Base-by-base conservation (phyloP, 2,888 invertebrate genomes). In the Tipula helvola region DNA sequence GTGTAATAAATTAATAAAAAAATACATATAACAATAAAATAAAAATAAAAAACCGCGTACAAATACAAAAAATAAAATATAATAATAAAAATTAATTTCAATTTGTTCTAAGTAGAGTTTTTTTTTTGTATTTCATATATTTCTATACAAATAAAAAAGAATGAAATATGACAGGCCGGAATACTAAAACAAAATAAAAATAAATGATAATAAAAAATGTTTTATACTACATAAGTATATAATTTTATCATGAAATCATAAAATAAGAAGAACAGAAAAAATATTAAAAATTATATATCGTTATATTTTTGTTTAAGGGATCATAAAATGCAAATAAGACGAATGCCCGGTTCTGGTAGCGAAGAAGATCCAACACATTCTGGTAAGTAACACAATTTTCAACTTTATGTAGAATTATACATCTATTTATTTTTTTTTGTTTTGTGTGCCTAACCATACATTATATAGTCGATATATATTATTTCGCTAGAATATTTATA, bases 281-380 rank as follows among this genome's bases (percentile, higher is more conserved):
- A 71, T 71, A 71, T 71, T 71, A 71, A 71, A 71, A 71, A 71
- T 71, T 28, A 28, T 28, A 28, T 84, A 16, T 84, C 39, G 84
- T 84, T 84, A 84, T 84, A n/a, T 84, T 85, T 85, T 39, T 85
- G n/a, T 85, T 85, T n/a, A 85, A 97, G 97, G 92, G 97, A 97
- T 89, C 96, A 96, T 91, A 96, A 96, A 91, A 92, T 93, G 91
- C 95, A 95, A 92, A 94, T 96, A 93, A 96, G 96, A 92, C 93
- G 96, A 89, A 93, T 93, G 88, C 93, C 93, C 36, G 94, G 95
- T 89, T 95, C 94, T 88, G 95, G 95, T 85, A 95, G 94, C 88
- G 96, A 96, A 90, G 96, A 96, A 88, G 96, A 96, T 89, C 95
- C 95, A 44, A 94, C 93, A 13, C 95, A 95, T 92, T 95, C 95